phyloP scores from a whole-genome alignment of 2,888 invertebrate genomes.

The Drepana falcataria region DNA sequence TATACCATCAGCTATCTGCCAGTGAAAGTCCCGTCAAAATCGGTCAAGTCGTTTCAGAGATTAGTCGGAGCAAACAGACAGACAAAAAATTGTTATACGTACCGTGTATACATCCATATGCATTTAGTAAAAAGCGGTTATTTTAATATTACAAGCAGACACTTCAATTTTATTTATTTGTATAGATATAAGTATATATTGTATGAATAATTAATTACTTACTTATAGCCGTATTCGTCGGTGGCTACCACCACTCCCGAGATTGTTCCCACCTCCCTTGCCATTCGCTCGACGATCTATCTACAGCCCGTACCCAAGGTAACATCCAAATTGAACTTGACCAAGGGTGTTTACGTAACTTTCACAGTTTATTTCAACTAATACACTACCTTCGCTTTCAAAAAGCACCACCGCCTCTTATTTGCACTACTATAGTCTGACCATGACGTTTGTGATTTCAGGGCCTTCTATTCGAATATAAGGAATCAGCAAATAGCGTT shows the following conservation, averaged over 20 bases:
- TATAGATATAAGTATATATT: too few relatives aligned
- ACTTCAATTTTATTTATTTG: too few relatives aligned
- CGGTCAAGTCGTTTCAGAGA: too few relatives aligned
- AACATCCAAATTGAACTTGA: slow-evolving; percentile 13
- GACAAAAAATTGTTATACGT: too few relatives aligned
- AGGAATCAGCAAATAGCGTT: slow-evolving; percentile 54
- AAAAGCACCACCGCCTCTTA: not conserved
- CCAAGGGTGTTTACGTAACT: slow-evolving; percentile 5
- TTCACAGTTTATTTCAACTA: slow-evolving; percentile 3
- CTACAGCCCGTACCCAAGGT: slow-evolving; percentile 6
- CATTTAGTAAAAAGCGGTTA: too few relatives aligned
- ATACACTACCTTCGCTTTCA: slow-evolving; percentile 9
- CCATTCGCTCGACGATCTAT: not conserved
- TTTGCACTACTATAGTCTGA: slow-evolving; percentile 14
- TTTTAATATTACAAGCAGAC: too few relatives aligned
- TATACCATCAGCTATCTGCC: too few relatives aligned
- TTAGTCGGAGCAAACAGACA: too few relatives aligned
- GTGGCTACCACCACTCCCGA: slow-evolving; percentile 3
- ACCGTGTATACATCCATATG: too few relatives aligned
- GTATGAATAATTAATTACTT: not conserved
- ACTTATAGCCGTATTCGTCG: not conserved
- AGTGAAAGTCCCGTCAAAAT: too few relatives aligned
- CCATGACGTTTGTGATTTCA: slow-evolving; percentile 38
- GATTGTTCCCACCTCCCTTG: not conserved
- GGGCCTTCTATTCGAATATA: slow-evolving; percentile 51